Conservation (phyloP, 2,888 invertebrate genomes). For the Gryllus longicercus region DNA sequence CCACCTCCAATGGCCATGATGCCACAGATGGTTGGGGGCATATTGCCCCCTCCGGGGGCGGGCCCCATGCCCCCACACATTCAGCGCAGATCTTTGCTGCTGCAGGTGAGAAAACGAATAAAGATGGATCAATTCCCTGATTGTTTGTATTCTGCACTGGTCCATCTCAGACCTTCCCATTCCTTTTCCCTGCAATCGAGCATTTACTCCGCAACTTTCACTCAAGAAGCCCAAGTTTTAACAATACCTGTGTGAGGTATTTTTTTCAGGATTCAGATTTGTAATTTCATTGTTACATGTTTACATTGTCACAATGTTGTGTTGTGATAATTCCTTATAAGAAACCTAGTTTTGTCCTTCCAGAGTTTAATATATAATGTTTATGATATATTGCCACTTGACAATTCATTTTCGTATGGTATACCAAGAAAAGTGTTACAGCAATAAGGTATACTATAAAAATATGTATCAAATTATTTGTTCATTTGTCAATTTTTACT, state of each 20-base stretch:
- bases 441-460: background rate
- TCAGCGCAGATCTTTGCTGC: slow-evolving; percentile 73
- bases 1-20: slow-evolving; percentile 43
- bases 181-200: background rate
- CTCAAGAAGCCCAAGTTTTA: too few relatives aligned
- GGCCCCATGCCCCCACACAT: slow-evolving; percentile 41
- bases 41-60: slow-evolving; percentile 44
- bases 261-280: too few relatives aligned
- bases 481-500: background rate
- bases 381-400: background rate
- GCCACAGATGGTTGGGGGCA: slow-evolving; percentile 41
- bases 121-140: background rate
- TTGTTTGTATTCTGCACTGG: background rate
- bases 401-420: background rate
- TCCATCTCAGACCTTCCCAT: background rate
- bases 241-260: too few relatives aligned
- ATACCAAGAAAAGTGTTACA: background rate
- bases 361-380: background rate
- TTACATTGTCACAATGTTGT: too few relatives aligned
- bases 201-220: background rate
- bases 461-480: slow-evolving; percentile 1
- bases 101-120: slow-evolving; percentile 69
- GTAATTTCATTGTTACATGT: too few relatives aligned
- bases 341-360: background rate
- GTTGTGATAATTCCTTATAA: background rate